A percentile compares a stretch with the other conserved stretches of the same genome.
phyloP scores from a whole-genome alignment of 2,113 vertebrate genomes.

The Orthonyx spaldingii region DNA sequence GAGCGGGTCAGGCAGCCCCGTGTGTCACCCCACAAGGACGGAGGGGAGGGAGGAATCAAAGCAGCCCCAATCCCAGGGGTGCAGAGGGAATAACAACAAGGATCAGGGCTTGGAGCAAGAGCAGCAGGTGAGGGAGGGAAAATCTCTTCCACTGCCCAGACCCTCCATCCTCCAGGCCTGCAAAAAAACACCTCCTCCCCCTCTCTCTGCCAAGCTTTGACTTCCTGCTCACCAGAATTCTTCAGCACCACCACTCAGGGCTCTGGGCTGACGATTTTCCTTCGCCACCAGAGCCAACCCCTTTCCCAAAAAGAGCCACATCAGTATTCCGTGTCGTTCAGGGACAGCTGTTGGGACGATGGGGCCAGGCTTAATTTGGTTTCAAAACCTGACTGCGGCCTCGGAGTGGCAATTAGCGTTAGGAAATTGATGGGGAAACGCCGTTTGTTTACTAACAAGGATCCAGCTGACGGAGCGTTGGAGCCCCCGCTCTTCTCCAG shows the following conservation, averaged over 20 bases:
- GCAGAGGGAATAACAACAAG: not conserved
- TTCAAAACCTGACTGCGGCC: conserved; percentile 36
- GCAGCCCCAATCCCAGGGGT: not conserved
- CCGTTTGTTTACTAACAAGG: conserved; percentile 50
- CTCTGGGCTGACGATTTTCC: not conserved
- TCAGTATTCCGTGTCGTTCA: not conserved
- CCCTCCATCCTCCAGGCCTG: not conserved
- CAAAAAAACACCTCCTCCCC: not conserved
- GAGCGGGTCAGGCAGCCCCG: not conserved
- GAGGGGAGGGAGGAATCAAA: not conserved
- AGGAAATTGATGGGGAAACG: conserved; percentile 45
- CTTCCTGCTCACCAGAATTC: not conserved
- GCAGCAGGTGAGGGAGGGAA: not conserved
- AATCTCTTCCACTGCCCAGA: not conserved
- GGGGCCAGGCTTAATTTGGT: not conserved
- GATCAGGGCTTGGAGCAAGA: not conserved
- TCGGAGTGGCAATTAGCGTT: conserved; percentile 42
- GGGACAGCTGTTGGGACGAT: conserved; percentile 37
- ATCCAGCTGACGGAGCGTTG: not conserved
- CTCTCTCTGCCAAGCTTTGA: rapidly evolving
- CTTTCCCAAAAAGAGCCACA: not conserved
- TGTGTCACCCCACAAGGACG: not conserved
- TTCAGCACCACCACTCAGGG: not conserved
- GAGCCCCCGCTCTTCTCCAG: not conserved
- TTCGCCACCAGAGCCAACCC: not conserved